Conservation (phyloP, 1,140 invertebrate species). For the Protaetia brevitarsis region DNA sequence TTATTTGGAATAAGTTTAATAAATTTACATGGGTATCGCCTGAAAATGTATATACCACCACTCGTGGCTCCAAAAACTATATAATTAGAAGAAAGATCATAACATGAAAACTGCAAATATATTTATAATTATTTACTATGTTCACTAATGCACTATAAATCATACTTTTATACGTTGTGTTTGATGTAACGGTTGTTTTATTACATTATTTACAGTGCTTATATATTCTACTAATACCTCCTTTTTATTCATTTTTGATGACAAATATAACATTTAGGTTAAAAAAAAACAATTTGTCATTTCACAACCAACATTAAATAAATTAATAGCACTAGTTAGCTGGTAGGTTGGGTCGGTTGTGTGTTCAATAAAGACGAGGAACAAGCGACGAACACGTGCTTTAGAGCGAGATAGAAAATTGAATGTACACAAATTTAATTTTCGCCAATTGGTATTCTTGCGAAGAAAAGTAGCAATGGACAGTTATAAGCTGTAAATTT, state of each 20-base stretch:
- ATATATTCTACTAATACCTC: conserved; percentile 39
- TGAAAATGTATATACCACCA: conserved; percentile 75
- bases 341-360: background rate
- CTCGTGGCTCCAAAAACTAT: conserved; percentile 74
- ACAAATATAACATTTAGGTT: conserved; percentile 25
- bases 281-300: conserved; percentile 18
- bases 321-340: background rate
- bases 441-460: conserved; percentile 2
- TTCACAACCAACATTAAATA: conserved; percentile 19
- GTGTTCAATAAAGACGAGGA: background rate
- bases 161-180: conserved; percentile 43
- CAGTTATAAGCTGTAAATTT: conserved; percentile 27
- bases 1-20: conserved; percentile 73
- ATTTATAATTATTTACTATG: conserved; percentile 15
- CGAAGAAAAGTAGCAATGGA: conserved; percentile 33
- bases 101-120: conserved; percentile 72
- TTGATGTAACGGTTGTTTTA: conserved; percentile 37
- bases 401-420: background rate
- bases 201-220: conserved; percentile 36
- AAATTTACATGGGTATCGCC: conserved; percentile 67
- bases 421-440: background rate
- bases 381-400: too few species aligned
- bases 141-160: background rate
- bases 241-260: conserved; percentile 36
- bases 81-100: conserved; percentile 67